Conservation (phyloP, 2,113 vertebrate species). For the Casuarius casuarius region DNA sequence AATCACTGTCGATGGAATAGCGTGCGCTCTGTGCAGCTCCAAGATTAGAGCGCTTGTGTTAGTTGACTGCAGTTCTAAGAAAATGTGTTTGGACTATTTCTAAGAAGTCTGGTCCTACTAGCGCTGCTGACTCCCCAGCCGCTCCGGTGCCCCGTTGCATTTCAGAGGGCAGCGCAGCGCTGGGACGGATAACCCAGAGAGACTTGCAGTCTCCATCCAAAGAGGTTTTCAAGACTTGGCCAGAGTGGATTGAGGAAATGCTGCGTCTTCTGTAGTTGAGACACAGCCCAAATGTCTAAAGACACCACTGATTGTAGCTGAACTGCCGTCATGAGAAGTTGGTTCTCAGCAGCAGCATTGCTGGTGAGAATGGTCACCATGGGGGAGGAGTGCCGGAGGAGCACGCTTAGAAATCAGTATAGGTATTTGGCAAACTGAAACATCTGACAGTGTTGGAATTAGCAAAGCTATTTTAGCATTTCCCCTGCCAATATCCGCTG, state of each 20-base stretch:
- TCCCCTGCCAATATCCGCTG: not conserved
- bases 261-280: not conserved
- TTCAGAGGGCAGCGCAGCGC: not conserved
- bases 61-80: not conserved
- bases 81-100: not conserved
- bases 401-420: not conserved
- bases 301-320: not conserved
- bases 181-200: not conserved
- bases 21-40: not conserved
- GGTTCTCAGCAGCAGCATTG: not conserved
- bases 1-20: not conserved
- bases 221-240: not conserved
- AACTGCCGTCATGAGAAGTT: not conserved
- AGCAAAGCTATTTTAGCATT: constrained; percentile 29
- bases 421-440: not conserved
- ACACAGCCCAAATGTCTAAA: not conserved
- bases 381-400: not conserved
- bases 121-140: not conserved
- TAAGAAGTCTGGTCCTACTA: not conserved
- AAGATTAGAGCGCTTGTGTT: constrained; percentile 27
- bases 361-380: not conserved
- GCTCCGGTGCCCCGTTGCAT: fast-evolving
- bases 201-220: not conserved
- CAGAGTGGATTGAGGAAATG: not conserved
- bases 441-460: constrained; percentile 4